Conservation (phyloP, 2,113 vertebrate species). For the Dicerorhinus sumatrensis region DNA sequence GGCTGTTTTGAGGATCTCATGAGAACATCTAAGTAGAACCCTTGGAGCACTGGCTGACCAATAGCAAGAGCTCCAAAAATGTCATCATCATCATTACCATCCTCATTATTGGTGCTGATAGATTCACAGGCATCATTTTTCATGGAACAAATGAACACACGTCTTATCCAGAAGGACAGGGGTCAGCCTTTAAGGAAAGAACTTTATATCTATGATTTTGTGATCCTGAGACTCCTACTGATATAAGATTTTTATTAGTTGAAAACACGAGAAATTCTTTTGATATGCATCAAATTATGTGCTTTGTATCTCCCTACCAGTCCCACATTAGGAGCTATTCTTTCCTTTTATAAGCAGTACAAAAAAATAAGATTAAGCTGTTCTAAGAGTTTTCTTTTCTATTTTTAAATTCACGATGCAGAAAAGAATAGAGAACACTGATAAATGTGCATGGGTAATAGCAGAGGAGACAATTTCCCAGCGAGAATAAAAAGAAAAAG, state of each 20-base stretch:
- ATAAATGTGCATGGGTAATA: conserved; percentile 81
- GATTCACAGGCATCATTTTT: conserved; percentile 12
- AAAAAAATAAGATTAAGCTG: conserved; percentile 83
- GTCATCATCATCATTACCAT: neutral
- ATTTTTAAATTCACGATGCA: conserved; percentile 78
- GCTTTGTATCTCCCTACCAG: conserved; percentile 68
- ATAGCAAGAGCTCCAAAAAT: neutral
- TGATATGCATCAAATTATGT: conserved; percentile 72
- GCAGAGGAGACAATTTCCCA: conserved; percentile 80
- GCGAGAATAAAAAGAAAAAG: conserved; percentile 75
- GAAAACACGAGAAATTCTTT: conserved; percentile 80
- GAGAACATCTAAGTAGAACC: conserved; percentile 8
- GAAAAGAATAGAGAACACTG: conserved; percentile 80
- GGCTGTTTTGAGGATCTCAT: conserved; percentile 6
- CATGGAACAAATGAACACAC: conserved; percentile 7
- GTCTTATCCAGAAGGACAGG: conserved; percentile 55
- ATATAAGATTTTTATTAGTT: conserved; percentile 78
- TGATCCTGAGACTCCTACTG: conserved; percentile 67
- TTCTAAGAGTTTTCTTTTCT: conserved; percentile 80
- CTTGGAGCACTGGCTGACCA: conserved; percentile 3
- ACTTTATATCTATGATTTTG: conserved; percentile 61
- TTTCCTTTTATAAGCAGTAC: conserved; percentile 75
- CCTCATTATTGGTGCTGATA: conserved; percentile 13
- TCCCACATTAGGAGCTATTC: conserved; percentile 73
- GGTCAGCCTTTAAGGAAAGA: conserved; percentile 61